Conservation (phyloP, 2,113 vertebrate genomes). For the Neolamprologus tretocephalus region DNA sequence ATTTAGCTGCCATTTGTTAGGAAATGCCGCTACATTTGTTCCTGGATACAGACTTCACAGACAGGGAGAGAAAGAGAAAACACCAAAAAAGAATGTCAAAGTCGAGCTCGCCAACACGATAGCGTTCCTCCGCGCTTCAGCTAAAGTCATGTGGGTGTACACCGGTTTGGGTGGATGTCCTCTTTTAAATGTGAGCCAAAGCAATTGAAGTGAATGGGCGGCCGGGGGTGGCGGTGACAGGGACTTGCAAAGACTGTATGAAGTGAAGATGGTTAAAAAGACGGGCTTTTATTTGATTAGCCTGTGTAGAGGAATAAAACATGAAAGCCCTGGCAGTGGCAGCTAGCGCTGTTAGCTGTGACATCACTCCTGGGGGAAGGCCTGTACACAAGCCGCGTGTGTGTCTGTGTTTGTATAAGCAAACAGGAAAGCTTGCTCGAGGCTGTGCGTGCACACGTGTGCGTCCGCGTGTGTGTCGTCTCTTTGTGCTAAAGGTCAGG, state of each 20-base stretch:
- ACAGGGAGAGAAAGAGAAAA: slow-evolving; percentile 40
- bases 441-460: neutral
- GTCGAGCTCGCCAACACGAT: slow-evolving; percentile 42
- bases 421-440: neutral
- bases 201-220: slow-evolving; percentile 40
- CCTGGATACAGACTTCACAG: slow-evolving; percentile 63
- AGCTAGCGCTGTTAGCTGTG: slow-evolving; percentile 40
- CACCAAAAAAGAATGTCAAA: slow-evolving; percentile 34
- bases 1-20: slow-evolving; percentile 74
- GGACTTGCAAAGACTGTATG: slow-evolving; percentile 43
- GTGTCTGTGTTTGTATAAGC: neutral
- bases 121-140: slow-evolving; percentile 38
- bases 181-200: slow-evolving; percentile 47
- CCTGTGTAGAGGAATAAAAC: slow-evolving; percentile 18
- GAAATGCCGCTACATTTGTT: slow-evolving; percentile 71
- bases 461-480: slow-evolving; percentile 25
- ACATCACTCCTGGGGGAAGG: slow-evolving; percentile 24
- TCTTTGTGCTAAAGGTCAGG: slow-evolving; percentile 68
- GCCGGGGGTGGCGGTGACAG: neutral
- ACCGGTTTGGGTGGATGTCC: slow-evolving; percentile 46
- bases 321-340: slow-evolving; percentile 36
- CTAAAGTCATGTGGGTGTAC: slow-evolving; percentile 52
- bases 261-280: slow-evolving; percentile 45
- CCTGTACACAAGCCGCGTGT: neutral
- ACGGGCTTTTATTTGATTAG: slow-evolving; percentile 45